A percentile compares a stretch with the other conserved stretches of the same genome.
Evolutionary conservation across 2,888 invertebrate genomes (phyloP).

Genomic region (Fissipunctia ypsillon): DNA sequence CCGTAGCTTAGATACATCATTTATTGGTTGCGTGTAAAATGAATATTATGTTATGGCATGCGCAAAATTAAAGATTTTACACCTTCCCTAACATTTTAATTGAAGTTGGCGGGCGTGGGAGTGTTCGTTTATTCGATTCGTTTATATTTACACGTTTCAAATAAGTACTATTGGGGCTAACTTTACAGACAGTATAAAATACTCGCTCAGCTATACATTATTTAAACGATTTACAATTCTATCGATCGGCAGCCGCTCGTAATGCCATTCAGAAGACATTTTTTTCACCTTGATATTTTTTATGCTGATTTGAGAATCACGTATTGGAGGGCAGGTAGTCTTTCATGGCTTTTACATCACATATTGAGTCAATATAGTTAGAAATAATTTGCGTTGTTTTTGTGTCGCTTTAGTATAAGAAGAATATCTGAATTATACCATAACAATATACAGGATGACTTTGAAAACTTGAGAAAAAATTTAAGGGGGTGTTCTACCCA

Average conservation of each 20-base stretch:
- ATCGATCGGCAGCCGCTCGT: slow-evolving; percentile 79
- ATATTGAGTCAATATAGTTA: slow-evolving; percentile 55
- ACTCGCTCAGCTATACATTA: slow-evolving; percentile 71
- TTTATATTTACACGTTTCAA: slow-evolving; percentile 62
- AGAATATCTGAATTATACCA: too few species aligned
- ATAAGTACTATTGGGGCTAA: slow-evolving; percentile 50
- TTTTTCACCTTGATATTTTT: slow-evolving; percentile 85
- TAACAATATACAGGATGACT: too few species aligned
- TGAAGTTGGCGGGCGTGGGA: slow-evolving; percentile 69
- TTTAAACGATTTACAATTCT: slow-evolving; percentile 85
- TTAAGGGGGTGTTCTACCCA: too few species aligned
- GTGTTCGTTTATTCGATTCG: slow-evolving; percentile 47
- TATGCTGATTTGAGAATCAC: slow-evolving; percentile 75
- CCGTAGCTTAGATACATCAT: slow-evolving; percentile 62
- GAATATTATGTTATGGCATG: slow-evolving; percentile 77
- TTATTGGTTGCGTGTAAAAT: slow-evolving; percentile 77
- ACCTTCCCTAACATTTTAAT: slow-evolving; percentile 74
- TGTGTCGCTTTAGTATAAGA: not conserved
- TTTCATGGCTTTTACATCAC: slow-evolving; percentile 67
- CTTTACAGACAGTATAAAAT: slow-evolving; percentile 56
- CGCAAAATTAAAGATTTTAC: slow-evolving; percentile 85
- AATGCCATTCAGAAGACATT: slow-evolving; percentile 83
- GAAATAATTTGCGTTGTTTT: slow-evolving; percentile 22
- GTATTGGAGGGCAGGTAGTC: slow-evolving; percentile 73
- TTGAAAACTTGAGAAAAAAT: too few species aligned